A percentile compares a stretch with the other conserved stretches of the same genome.
phyloP scores from a whole-genome alignment of 2,113 vertebrate species.

The Elanoides forficatus region DNA sequence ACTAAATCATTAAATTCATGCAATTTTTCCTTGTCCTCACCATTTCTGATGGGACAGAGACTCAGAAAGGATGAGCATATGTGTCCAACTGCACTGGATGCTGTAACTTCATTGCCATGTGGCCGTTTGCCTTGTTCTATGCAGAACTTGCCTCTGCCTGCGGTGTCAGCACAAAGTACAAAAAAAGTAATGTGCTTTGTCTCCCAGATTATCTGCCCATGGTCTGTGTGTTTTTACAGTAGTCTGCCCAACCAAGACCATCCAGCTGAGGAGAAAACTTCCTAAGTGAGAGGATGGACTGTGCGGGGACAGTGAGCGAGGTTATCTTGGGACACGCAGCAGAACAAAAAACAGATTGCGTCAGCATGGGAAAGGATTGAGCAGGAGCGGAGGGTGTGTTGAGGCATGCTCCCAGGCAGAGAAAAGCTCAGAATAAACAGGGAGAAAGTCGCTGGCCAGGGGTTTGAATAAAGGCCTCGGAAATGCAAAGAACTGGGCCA shows the following conservation, averaged over 20 bases:
- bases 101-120: neutral
- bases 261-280: neutral
- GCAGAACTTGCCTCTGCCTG: neutral
- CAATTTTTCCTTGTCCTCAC: neutral
- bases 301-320: neutral
- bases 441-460: neutral
- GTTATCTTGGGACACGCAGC: constrained; percentile 52
- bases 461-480: neutral
- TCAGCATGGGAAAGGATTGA: constrained; percentile 44
- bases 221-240: neutral
- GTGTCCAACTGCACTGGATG: neutral
- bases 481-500: neutral
- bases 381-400: constrained; percentile 14
- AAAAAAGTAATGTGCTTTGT: neutral
- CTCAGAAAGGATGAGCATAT: fast-evolving
- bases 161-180: neutral
- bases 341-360: constrained; percentile 32
- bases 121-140: neutral
- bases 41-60: neutral
- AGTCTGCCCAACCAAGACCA: neutral
- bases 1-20: neutral
- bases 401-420: neutral
- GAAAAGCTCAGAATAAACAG: constrained; percentile 27
- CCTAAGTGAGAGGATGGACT: neutral
- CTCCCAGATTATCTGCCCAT: neutral